Conservation (phyloP, 1,140 invertebrate species). For the Probaryconus sp. region DNA sequence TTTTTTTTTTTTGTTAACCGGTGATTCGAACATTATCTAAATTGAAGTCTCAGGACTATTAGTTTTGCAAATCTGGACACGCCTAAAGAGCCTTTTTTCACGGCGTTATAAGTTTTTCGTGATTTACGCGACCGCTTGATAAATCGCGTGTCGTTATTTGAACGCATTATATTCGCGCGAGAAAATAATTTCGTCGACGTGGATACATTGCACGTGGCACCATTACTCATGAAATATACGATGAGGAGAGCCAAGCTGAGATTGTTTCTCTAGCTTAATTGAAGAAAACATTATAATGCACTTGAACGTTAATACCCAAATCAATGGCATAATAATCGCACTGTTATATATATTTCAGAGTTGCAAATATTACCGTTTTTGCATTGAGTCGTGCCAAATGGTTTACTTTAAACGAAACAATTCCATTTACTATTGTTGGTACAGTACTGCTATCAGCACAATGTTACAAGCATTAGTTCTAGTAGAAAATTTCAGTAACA, state of each 20-base stretch:
- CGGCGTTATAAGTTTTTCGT: neutral
- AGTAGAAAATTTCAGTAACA: too few species aligned
- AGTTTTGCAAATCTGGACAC: too few species aligned
- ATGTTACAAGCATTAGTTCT: too few species aligned
- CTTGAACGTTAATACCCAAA: conserved; percentile 21
- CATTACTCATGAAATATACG: conserved; percentile 35
- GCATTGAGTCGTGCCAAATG: too few species aligned
- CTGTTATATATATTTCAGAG: conserved; percentile 27
- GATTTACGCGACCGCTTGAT: conserved; percentile 9
- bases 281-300: conserved; percentile 43
- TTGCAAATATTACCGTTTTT: conserved; percentile 5
- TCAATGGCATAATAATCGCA: conserved; percentile 1
- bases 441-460: too few species aligned
- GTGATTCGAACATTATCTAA: too few species aligned
- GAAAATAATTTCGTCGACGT: conserved; percentile 35
- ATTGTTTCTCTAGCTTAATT: conserved; percentile 33
- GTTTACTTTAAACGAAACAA: too few species aligned
- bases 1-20: too few species aligned
- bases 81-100: neutral
- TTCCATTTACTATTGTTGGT: too few species aligned
- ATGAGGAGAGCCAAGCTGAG: neutral
- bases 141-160: conserved; percentile 21
- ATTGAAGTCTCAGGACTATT: too few species aligned
- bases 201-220: conserved; percentile 21
- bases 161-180: conserved; percentile 23